Evolutionary conservation across 2,113 vertebrate genomes (phyloP).

Genomic region (Ivindomyrus marchei): DNA sequence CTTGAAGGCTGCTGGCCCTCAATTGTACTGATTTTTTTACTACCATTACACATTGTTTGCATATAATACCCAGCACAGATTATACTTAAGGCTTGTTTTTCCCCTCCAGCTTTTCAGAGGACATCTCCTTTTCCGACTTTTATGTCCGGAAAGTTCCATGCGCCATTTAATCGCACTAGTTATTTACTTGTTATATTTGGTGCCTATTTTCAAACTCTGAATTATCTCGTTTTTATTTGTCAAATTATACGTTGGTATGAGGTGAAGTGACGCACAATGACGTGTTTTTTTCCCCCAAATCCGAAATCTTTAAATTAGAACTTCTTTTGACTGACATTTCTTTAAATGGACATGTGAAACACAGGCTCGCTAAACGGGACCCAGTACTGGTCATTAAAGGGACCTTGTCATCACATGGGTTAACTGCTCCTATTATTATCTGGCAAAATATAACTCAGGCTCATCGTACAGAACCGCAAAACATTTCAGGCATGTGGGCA

Average conservation of each 20-base stretch:
- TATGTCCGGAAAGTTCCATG: background rate
- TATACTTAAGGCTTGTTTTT: background rate
- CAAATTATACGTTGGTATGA: background rate
- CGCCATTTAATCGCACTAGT: background rate
- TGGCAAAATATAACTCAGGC: background rate
- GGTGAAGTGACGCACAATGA: background rate
- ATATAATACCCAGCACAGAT: background rate
- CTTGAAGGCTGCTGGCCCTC: background rate
- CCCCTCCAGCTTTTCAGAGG: background rate
- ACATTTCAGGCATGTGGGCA: constrained; percentile 4
- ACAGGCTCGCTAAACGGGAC: background rate
- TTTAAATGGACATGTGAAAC: background rate
- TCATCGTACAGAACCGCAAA: background rate
- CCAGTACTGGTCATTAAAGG: background rate
- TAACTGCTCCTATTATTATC: background rate
- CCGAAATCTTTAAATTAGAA: background rate
- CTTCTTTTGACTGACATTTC: background rate
- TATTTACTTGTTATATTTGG: background rate
- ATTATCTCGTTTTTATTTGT: background rate
- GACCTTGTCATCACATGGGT: background rate
- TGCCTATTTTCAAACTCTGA: background rate
- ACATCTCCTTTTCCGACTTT: background rate
- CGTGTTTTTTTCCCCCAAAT: background rate
- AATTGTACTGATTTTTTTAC: background rate
- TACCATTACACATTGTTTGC: background rate